These are phyloP conservation scores for Apis florea DNA, from an alignment of 1,140 invertebrate species.

Conservation along the genomic window DNA sequence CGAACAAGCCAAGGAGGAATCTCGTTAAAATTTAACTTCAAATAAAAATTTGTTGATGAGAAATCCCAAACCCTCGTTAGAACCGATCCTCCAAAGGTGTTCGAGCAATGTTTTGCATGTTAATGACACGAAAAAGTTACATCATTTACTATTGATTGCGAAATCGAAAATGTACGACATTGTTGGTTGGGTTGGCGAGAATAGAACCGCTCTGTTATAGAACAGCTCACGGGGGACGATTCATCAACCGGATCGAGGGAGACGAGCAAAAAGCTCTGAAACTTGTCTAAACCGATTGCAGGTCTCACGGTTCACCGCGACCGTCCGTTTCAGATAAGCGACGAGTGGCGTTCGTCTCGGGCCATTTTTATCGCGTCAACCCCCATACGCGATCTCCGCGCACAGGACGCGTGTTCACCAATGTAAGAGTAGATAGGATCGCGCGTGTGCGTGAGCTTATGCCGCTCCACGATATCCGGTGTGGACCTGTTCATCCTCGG, in stretches of 20 bases:
- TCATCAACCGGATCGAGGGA: constrained; percentile 57
- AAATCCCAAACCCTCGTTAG: no score
- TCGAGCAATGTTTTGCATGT: no score
- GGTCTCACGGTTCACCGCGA: constrained; percentile 48
- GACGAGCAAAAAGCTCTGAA: constrained; percentile 60
- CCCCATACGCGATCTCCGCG: background rate
- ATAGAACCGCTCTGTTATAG: constrained; percentile 42
- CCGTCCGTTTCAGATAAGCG: constrained; percentile 58
- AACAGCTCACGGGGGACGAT: constrained; percentile 32
- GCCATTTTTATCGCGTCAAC: constrained; percentile 42
- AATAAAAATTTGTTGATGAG: no score
- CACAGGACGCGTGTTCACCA: constrained; percentile 1
- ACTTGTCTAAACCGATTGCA: constrained; percentile 60
- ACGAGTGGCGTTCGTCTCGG: constrained; percentile 11
- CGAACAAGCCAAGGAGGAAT: background rate
- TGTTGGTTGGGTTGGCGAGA: constrained; percentile 2
- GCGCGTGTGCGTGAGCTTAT: background rate
- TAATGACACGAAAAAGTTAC: no score
- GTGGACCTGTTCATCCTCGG: constrained; percentile 13
- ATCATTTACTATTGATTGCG: no score
- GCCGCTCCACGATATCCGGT: background rate
- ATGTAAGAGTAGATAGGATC: constrained; percentile 17
- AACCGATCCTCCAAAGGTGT: no score
- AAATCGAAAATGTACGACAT: background rate
- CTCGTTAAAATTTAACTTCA: background rate